A percentile compares a stretch with the other conserved stretches of the same genome.
Evolutionary conservation across 2,888 invertebrate species (phyloP).

Genomic region (Pemphredon lugubris): DNA sequence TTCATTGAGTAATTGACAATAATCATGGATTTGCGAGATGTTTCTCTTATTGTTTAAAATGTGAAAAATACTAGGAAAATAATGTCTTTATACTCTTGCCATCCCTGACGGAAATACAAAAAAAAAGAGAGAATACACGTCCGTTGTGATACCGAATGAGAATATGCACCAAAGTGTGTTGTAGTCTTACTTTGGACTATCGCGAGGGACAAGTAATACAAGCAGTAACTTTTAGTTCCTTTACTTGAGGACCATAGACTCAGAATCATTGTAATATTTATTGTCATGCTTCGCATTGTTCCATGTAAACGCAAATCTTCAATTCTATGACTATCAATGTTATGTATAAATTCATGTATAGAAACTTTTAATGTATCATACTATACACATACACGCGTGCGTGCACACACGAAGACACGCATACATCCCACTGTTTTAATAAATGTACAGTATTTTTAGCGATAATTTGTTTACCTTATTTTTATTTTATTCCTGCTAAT

Average conservation of each 20-base stretch:
- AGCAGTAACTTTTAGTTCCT: slow-evolving; percentile 2
- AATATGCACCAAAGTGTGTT: slow-evolving; percentile 36
- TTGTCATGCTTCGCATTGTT: slow-evolving; percentile 25
- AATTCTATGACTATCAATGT: slow-evolving; percentile 15
- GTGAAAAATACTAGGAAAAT: too few relatives aligned
- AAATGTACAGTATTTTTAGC: slow-evolving; percentile 75
- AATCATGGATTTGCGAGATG: slow-evolving; percentile 7
- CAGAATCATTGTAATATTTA: slow-evolving; percentile 15
- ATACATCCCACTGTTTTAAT: slow-evolving; percentile 69
- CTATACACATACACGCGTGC: slow-evolving; percentile 38
- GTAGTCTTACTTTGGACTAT: slow-evolving; percentile 9
- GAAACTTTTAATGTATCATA: slow-evolving; percentile 55
- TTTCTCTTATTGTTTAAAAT: slow-evolving; percentile 3
- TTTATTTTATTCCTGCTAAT: slow-evolving; percentile 70
- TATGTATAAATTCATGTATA: slow-evolving; percentile 56
- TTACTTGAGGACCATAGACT: background rate
- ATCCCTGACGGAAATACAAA: too few relatives aligned
- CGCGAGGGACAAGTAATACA: slow-evolving; percentile 5
- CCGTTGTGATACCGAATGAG: slow-evolving; percentile 11
- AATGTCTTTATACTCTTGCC: too few relatives aligned
- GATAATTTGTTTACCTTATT: slow-evolving; percentile 68
- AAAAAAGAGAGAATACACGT: too few relatives aligned
- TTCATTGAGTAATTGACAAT: slow-evolving; percentile 32
- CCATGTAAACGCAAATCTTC: slow-evolving; percentile 32
- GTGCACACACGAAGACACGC: slow-evolving; percentile 35